Conservation (phyloP, 2,113 vertebrate species). For the Dromiciops gliroides region DNA sequence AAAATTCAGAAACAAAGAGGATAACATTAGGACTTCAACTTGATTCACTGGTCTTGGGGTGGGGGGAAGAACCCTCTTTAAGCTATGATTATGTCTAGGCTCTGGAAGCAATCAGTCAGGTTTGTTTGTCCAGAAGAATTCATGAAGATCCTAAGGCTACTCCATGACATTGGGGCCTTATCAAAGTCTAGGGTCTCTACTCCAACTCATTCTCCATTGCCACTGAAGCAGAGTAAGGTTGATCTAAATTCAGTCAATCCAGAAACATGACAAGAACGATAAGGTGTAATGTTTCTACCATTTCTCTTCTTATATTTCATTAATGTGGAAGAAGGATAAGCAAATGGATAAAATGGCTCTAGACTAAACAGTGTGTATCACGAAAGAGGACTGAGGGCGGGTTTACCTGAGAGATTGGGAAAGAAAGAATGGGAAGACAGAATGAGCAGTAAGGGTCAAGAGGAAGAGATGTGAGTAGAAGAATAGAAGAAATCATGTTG, state of each 20-base stretch:
- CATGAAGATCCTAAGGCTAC: neutral
- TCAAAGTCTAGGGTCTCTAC: neutral
- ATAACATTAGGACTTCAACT: slow-evolving; percentile 30
- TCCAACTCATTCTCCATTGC: neutral
- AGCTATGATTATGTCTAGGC: neutral
- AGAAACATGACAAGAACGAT: neutral
- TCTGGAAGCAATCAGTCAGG: slow-evolving; percentile 5
- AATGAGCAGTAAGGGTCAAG: neutral
- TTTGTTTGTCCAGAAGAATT: neutral
- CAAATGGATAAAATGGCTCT: neutral
- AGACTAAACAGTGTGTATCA: too few species aligned
- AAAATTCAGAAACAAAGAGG: neutral
- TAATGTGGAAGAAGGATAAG: neutral
- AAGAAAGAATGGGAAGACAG: too few species aligned
- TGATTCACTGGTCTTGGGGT: slow-evolving; percentile 19
- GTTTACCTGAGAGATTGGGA: too few species aligned
- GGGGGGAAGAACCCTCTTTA: neutral
- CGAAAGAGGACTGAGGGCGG: too few species aligned
- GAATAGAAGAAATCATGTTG: neutral
- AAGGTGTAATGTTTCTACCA: neutral
- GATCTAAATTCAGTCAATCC: neutral
- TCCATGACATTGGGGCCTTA: neutral
- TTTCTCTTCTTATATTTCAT: neutral
- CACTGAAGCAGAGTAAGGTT: neutral
- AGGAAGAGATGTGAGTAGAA: neutral